Evolutionary conservation across 2,113 vertebrate genomes (phyloP), one percentile per base, ranked within the genome.

Genomic region (Vimba vimba): DNA sequence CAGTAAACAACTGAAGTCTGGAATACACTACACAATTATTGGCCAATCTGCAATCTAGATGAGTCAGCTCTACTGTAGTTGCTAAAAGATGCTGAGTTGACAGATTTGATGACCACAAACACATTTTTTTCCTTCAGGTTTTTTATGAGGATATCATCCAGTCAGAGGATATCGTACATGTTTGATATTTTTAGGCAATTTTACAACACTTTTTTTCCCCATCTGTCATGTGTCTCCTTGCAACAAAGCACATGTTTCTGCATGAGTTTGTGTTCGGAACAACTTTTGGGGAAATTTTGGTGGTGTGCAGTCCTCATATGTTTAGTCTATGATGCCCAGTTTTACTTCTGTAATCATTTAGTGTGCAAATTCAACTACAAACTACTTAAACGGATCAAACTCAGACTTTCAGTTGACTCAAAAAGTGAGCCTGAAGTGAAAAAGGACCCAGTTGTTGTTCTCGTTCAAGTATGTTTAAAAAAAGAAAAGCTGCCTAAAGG

Each of bases 341-440:
- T 71, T 71, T 71, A 69, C 33, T 69, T 69, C 66, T 21, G 33
- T 19, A 69, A 69, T 19, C 9, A 71, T 11, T 10, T 23, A 68
- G 64, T 17, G 15, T 19, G 33, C 66, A 43, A 2, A 36, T 73
- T 25, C 1, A 45, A 74, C 39, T 25, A 23, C 23, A 25, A 13
- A 25, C 11, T 7, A 43, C 33, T 9, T 7, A 25, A 47, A 25
- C 47, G 23, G 43, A 73, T 19, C 21, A 45, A 74, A 45, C 21
- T n/a, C 39, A 74, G 23, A 47, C 71, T 74, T 74, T 47, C 71
- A 1, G 71, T 15, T 74, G 39, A 74, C 71, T 74, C 71, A 47
- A 23, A 55, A 39, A 45, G 43, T 7, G 23, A 74, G 39, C 23
- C 4, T 45, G 71, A 47, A 74, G 39, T 2, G 21, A 74, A 47